Evolutionary conservation across 1,140 invertebrate genomes (phyloP).

Genomic region (Lepidotrigona ventralis): DNA sequence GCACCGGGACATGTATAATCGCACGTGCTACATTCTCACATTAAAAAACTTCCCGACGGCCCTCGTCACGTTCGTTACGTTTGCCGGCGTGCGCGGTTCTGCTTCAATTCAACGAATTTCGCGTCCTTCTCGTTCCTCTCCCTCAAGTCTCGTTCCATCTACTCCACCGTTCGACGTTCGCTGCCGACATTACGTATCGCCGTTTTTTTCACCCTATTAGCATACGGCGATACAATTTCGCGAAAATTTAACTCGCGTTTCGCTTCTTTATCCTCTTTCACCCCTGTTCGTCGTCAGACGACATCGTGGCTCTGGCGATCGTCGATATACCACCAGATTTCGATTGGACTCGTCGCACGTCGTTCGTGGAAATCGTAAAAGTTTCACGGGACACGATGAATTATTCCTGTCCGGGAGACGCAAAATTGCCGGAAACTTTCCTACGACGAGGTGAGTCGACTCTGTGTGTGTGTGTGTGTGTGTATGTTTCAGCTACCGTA

Average conservation of each 20-base stretch:
- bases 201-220: conserved; percentile 6
- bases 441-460: conserved; percentile 42
- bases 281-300: not conserved
- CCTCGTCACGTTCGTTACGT: conserved; percentile 59
- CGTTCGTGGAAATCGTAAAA: conserved; percentile 67
- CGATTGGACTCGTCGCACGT: conserved; percentile 63
- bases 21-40: conserved; percentile 63
- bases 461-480: conserved; percentile 14
- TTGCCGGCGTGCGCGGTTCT: not conserved
- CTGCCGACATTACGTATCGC: conserved; percentile 11
- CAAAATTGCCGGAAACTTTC: conserved; percentile 68
- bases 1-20: conserved; percentile 57
- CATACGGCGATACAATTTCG: not conserved
- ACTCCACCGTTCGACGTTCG: not conserved
- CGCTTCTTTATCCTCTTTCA: not conserved
- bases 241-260: conserved; percentile 2
- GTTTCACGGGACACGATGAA: conserved; percentile 68
- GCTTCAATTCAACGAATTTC: conserved; percentile 36
- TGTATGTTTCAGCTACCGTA: not conserved
- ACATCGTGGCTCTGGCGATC: not conserved
- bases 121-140: too few relatives aligned
- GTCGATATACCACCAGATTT: conserved; percentile 59
- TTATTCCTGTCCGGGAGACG: conserved; percentile 66
- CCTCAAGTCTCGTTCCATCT: not conserved
- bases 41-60: conserved; percentile 54